A percentile compares a stretch with the other conserved stretches of the same genome.
phyloP scores from a whole-genome alignment of 2,113 vertebrate genomes.

The Brachypodius melanocephalos region DNA sequence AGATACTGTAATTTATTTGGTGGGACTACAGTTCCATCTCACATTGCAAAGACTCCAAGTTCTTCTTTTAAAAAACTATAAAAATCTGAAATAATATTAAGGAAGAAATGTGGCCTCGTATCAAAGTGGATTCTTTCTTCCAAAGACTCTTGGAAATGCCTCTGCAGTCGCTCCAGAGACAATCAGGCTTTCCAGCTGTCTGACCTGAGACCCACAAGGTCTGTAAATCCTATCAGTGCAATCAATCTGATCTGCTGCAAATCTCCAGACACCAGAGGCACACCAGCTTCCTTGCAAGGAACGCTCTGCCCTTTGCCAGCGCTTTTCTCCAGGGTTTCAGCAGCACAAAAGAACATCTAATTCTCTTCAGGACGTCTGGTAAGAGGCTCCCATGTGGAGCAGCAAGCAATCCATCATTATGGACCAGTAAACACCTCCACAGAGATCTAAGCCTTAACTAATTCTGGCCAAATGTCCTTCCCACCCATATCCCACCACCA shows the following conservation, averaged over 20 bases:
- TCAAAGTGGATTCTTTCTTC: not conserved
- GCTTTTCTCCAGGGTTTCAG: not conserved
- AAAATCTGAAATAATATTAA: not conserved
- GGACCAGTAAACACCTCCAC: not conserved
- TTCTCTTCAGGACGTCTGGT: not conserved
- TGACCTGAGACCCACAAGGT: not conserved
- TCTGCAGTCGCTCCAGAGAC: not conserved
- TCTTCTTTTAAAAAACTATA: not conserved
- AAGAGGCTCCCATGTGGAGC: not conserved
- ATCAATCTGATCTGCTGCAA: slow-evolving; percentile 14
- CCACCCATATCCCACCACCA: not conserved
- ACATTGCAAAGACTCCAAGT: not conserved
- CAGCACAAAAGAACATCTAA: not conserved
- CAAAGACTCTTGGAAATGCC: not conserved
- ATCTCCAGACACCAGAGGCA: not conserved
- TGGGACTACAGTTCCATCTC: not conserved
- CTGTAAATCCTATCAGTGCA: not conserved
- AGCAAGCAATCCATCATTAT: not conserved
- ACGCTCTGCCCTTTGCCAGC: not conserved
- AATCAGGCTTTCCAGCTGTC: slow-evolving; percentile 1
- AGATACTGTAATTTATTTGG: slow-evolving; percentile 26
- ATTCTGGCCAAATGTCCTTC: not conserved
- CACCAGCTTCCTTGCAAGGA: not conserved
- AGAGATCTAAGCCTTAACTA: not conserved
- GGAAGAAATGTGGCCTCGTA: not conserved